phyloP scores from a whole-genome alignment of 2,113 vertebrate genomes.

The Ranitomeya imitator region DNA sequence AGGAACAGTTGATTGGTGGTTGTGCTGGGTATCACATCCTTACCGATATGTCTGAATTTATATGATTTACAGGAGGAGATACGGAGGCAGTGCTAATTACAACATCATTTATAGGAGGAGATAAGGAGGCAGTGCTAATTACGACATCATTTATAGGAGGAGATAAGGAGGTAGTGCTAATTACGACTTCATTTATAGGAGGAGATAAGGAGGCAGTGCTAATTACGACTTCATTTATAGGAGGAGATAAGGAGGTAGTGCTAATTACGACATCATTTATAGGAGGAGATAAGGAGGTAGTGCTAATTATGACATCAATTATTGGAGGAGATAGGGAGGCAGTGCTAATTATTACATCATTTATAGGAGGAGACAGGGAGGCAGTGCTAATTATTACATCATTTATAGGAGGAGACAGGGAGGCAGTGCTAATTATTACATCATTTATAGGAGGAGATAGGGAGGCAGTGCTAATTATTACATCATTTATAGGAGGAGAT shows the following conservation, averaged over 20 bases:
- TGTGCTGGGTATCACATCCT: no score
- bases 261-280: background rate
- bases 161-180: background rate
- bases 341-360: background rate
- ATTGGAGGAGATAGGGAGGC: background rate
- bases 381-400: background rate
- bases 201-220: background rate
- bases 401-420: background rate
- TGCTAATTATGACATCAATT: no score
- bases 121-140: background rate
- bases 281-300: background rate
- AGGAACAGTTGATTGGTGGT: no score
- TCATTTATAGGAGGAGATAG: background rate
- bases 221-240: background rate
- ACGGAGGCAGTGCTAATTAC: background rate
- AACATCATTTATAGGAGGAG: background rate
- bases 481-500: background rate
- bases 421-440: background rate
- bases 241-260: background rate
- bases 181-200: background rate
- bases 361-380: background rate
- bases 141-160: background rate
- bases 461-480: background rate
- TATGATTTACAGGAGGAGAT: background rate
- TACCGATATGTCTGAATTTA: no score